Base-by-base conservation (phyloP, 2,888 invertebrate species). In the Drosophila meridiana region DNA sequence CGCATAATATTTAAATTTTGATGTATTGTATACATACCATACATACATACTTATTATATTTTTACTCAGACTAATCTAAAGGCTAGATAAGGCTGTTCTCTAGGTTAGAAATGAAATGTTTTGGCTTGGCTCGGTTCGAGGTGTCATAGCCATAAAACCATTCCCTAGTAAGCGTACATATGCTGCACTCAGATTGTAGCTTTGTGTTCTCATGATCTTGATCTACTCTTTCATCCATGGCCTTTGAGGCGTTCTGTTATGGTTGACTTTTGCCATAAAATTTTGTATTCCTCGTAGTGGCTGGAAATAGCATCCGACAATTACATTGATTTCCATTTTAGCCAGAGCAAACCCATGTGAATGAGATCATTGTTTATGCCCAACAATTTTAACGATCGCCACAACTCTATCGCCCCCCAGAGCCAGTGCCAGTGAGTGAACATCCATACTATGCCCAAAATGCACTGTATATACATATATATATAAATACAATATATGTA, bases 211-310 rank as follows among this genome's bases (percentile, higher is more conserved):
- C 69, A 52, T 89, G 89, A 84, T 84, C 83, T 84, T 89, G 83
- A 89, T 78, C 73, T 74, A 83, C 72, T 76, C 73, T 69, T 69
- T 70, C 65, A 78, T 76, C 83, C 87, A 76, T 88, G 87, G 87
- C 89, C 83, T 80, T 86, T 80, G 9, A 52, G 14, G n/a, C 30
- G 43, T 52, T 58, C 38, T 43, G 64, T 62, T 63, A 50, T 63
- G 61, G 48, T 57, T 66, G 50, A 26, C 43, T 66, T 67, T 56
- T 42, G 45, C 63, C 87, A 81, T 83, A 74, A 78, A 83, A 73
- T 47, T 42, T 52, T 57, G 32, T 55, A 30, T 58, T 56, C 47
- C 56, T 36, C n/a, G 36, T 20, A 40, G n/a, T 40, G 9, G 30
- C 64, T 78, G 26, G 55, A 85, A 82, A 80, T 67, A 74, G 65